Evolutionary conservation across 2,888 invertebrate genomes (phyloP).

Genomic region (Caradrina kadenii): DNA sequence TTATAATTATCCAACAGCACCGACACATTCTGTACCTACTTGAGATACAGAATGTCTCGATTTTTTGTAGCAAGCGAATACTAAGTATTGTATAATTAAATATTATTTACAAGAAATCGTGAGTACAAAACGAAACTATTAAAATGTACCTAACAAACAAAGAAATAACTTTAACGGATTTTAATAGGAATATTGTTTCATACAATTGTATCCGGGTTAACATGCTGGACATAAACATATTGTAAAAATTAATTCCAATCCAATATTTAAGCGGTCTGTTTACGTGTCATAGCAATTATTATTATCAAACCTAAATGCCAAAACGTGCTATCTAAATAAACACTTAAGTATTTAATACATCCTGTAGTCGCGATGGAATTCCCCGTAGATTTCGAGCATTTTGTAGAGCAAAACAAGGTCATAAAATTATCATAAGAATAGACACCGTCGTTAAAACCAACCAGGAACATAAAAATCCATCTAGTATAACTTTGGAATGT

Average conservation of each 20-base stretch:
- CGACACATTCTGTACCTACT: too few species aligned
- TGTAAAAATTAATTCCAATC: neutral
- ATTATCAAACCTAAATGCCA: conserved; percentile 7
- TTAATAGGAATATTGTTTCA: neutral
- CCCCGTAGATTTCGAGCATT: neutral
- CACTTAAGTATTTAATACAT: neutral
- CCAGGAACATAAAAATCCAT: neutral
- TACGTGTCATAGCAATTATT: conserved; percentile 2
- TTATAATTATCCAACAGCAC: too few species aligned
- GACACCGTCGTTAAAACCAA: neutral
- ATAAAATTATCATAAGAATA: conserved; percentile 17
- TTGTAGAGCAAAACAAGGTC: neutral
- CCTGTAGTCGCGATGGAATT: conserved; percentile 3
- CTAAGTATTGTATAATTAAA: neutral
- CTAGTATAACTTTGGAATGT: neutral
- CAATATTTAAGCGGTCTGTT: too few species aligned
- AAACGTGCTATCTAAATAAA: conserved; percentile 23
- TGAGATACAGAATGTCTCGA: too few species aligned
- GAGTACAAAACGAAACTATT: neutral
- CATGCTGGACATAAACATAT: neutral
- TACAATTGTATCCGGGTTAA: conserved; percentile 14
- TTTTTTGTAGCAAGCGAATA: too few species aligned
- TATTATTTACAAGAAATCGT: neutral
- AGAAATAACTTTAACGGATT: neutral
- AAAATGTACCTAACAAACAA: neutral